Base-by-base conservation (phyloP, 2,113 vertebrate species). In the Pomatorhinus ruficollis region DNA sequence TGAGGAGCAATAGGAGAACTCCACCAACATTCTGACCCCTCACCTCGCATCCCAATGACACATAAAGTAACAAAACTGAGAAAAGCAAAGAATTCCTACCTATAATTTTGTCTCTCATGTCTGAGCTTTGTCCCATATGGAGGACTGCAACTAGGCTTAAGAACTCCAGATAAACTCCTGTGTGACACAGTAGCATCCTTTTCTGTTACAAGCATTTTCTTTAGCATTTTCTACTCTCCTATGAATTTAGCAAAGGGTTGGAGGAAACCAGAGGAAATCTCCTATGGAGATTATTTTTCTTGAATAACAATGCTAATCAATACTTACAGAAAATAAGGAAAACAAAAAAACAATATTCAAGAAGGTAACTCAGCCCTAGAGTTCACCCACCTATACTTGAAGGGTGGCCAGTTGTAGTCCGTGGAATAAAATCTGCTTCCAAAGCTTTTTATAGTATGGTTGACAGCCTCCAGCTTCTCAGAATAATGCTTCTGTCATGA, bases 21-120 rank as follows among this genome's bases (percentile, higher is more conserved):
- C 28, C 52, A 39, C 10, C 28, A 57, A 15, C 9, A 54, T 53
- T 35, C 10, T 44, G 5, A 3, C 4, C 23, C 8, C 12, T 7
- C 14, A 19, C 7, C 9, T 25, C 0, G 0, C 0, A 1, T 10
- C 9, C 27, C 16, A n/a, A 71, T n/a, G 31, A 89, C 39, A 70
- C 20, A 47, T 10, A 28, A 60, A 83, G 31, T 87, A 72, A 7
- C 10, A 47, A 71, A 90, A 28, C n/a, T 11, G 57, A 85, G 40
- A 69, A 86, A 71, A 83, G 14, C 6, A 72, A 77, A 54, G 12
- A 89, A 63, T 63, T 75, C 25, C 16, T 23, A 2, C 57, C 56
- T 59, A 11, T 78, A 18, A 16, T 89, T 80, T 31, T 74, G 6
- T 52, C 50, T 74, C 18, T 78, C 23, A 35, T 14, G 5, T 50